These are phyloP conservation scores for Ficedula albicollis DNA, from an alignment of 2,797 vertebrate species.

Conservation along the genomic window DNA sequence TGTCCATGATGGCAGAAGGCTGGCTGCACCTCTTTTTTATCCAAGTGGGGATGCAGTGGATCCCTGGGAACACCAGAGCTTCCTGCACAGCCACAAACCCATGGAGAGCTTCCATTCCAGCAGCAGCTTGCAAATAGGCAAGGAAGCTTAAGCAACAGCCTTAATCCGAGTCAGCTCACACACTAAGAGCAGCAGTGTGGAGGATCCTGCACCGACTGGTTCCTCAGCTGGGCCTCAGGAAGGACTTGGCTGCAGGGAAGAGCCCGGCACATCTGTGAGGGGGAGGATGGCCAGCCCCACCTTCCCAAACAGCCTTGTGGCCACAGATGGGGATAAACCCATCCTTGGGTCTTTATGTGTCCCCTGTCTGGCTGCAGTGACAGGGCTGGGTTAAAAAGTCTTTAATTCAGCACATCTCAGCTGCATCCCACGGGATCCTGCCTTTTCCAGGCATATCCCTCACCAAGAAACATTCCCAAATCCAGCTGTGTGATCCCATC, in stretches of 20 bases:
- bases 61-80: background rate
- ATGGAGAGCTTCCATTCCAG: background rate
- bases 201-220: background rate
- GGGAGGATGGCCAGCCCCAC: background rate
- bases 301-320: background rate
- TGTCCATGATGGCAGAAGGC: accelerated
- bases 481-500: background rate
- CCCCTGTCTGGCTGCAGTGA: background rate
- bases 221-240: background rate
- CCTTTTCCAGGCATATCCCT: background rate
- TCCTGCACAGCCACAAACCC: background rate
- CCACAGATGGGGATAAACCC: background rate
- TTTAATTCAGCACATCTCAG: background rate
- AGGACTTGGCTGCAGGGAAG: background rate
- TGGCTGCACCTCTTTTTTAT: background rate
- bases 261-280: background rate
- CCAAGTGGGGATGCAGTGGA: accelerated
- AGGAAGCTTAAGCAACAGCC: background rate
- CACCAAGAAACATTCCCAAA: background rate
- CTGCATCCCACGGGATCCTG: background rate
- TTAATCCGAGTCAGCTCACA: background rate
- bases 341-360: background rate
- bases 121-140: background rate
- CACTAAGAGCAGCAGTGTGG: background rate
- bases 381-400: background rate